These are phyloP conservation scores for Pseudochirops corinnae DNA, from an alignment of 2,797 vertebrate genomes.

Conservation along the genomic window DNA sequence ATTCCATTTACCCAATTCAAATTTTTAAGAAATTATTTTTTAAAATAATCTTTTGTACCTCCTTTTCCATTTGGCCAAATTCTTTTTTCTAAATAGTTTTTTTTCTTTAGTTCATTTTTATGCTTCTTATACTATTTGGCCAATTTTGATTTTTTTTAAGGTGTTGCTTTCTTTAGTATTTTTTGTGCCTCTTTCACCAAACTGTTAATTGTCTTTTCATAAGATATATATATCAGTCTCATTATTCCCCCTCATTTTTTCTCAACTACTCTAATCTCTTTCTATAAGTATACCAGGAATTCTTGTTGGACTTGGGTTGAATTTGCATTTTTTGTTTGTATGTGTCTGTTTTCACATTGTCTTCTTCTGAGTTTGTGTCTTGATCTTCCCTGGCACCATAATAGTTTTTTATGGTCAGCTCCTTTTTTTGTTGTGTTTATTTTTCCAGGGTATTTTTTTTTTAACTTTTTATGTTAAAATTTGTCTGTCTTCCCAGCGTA, in stretches of 20 bases:
- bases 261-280: background rate
- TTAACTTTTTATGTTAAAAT: background rate
- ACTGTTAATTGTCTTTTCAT: background rate
- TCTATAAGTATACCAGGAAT: background rate
- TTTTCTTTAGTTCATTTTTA: background rate
- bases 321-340: background rate
- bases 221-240: background rate
- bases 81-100: background rate
- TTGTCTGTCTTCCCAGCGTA: background rate
- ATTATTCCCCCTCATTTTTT: background rate
- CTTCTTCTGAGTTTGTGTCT: background rate
- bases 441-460: background rate
- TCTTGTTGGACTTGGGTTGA: background rate
- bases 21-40: background rate
- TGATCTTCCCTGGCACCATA: background rate
- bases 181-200: background rate
- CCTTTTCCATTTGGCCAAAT: background rate
- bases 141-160: background rate
- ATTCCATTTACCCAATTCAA: background rate
- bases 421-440: background rate
- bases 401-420: background rate
- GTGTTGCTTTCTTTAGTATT: background rate
- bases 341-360: background rate
- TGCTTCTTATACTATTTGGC: background rate
- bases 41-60: background rate